A percentile compares a stretch with the other conserved stretches of the same genome.
These are phyloP conservation scores for Chamaea fasciata DNA, from an alignment of 2,113 vertebrate genomes.

Conservation along the genomic window DNA sequence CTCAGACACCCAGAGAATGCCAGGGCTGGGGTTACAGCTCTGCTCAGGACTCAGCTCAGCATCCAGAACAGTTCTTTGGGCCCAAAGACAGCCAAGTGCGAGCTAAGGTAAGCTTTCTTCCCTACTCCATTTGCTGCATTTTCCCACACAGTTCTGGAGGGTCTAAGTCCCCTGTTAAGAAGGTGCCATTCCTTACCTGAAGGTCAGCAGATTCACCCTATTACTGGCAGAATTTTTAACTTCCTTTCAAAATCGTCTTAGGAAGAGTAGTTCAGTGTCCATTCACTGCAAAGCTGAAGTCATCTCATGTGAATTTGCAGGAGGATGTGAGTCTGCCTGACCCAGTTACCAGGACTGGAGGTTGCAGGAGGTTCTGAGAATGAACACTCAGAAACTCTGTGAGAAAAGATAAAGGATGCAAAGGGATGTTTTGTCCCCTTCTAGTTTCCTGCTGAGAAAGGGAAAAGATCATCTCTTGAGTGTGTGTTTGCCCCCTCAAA, in stretches of 20 bases:
- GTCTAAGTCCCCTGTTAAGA: not conserved
- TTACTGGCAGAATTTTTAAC: not conserved
- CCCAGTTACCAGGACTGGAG: not conserved
- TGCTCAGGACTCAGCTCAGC: not conserved
- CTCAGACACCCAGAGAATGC: not conserved
- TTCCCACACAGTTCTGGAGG: not conserved
- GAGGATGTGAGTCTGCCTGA: not conserved
- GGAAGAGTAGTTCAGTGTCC: not conserved
- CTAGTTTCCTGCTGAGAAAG: not conserved
- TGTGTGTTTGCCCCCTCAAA: not conserved
- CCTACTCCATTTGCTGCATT: not conserved
- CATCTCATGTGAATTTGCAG: not conserved
- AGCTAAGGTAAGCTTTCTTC: not conserved
- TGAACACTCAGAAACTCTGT: not conserved
- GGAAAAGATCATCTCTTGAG: not conserved
- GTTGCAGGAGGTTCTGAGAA: not conserved
- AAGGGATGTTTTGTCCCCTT: not conserved
- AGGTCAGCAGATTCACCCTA: not conserved
- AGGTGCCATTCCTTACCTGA: not conserved
- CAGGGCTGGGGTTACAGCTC: not conserved
- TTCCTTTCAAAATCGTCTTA: not conserved
- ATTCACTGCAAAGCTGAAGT: not conserved
- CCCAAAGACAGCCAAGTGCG: not conserved
- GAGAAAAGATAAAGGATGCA: not conserved
- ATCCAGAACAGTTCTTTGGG: not conserved